Evolutionary conservation across 2,113 vertebrate species (phyloP).

Genomic region (Condylura cristata): DNA sequence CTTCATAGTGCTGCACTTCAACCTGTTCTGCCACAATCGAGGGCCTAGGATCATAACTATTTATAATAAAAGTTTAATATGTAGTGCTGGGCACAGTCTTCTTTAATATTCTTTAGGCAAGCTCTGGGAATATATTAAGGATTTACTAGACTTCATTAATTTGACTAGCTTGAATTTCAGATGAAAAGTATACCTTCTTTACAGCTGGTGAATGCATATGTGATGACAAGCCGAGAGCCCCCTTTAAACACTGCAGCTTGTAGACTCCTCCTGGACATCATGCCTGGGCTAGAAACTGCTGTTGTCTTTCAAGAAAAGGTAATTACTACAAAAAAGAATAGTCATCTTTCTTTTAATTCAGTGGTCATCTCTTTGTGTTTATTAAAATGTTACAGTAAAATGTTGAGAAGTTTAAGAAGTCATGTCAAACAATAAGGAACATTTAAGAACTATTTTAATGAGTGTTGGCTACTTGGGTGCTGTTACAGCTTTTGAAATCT

Average conservation of each 20-base stretch:
- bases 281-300: slow-evolving; percentile 98
- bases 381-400: not conserved
- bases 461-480: not conserved
- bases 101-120: slow-evolving; percentile 37
- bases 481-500: not conserved
- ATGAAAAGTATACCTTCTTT: slow-evolving; percentile 54
- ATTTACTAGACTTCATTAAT: slow-evolving; percentile 46
- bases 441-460: not conserved
- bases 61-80: not conserved
- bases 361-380: slow-evolving; percentile 36
- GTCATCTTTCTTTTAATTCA: slow-evolving; percentile 21
- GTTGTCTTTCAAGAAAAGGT: slow-evolving; percentile 99
- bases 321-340: slow-evolving; percentile 48
- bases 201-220: slow-evolving; percentile 97
- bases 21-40: no score
- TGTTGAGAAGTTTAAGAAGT: slow-evolving; percentile 38
- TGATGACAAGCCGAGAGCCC: slow-evolving; percentile 98
- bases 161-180: slow-evolving; percentile 71
- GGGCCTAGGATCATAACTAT: not conserved
- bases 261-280: slow-evolving; percentile 96
- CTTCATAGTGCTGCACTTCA: no score
- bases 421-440: not conserved
- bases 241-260: slow-evolving; percentile 96
- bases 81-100: not conserved
- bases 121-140: slow-evolving; percentile 20